These are phyloP conservation scores for Anthopleura sola DNA, from an alignment of 64 coral and sea anemone genomes.

Conservation along the genomic window DNA sequence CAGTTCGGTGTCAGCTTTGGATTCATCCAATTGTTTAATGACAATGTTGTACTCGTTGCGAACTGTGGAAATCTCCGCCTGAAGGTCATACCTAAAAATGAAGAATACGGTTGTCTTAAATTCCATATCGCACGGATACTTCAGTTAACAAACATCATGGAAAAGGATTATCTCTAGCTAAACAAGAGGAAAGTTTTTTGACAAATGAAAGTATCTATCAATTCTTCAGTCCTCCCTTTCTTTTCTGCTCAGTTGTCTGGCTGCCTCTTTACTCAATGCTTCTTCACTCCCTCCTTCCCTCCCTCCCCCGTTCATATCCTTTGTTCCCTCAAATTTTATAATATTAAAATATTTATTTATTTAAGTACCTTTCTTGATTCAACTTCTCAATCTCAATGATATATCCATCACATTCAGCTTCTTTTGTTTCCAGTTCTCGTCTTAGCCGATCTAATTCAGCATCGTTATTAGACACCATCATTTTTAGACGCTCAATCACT, in stretches of 20 bases:
- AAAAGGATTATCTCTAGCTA: no score
- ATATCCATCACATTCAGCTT: constrained; percentile 82
- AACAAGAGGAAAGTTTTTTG: background rate
- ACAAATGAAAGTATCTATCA: no score
- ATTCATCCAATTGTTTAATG: constrained; percentile 58
- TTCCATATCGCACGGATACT: no score
- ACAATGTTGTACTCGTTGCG: constrained; percentile 68
- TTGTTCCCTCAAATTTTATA: background rate
- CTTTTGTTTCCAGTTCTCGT: constrained; percentile 89
- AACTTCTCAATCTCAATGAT: constrained; percentile 90
- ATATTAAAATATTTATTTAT: background rate
- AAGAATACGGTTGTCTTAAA: background rate
- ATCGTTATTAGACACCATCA: constrained; percentile 83
- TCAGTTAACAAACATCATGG: no score
- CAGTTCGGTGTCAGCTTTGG: constrained; percentile 52
- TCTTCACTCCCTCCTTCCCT: no score
- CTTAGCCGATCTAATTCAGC: constrained; percentile 76
- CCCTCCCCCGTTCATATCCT: no score
- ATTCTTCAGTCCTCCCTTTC: no score
- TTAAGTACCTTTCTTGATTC: constrained; percentile 52
- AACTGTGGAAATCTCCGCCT: constrained; percentile 78
- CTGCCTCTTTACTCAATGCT: no score
- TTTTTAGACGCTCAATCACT: constrained; percentile 70
- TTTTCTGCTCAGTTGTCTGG: no score
- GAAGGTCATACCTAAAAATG: constrained; percentile 52